Evolutionary conservation across 2,888 invertebrate species (phyloP).

Genomic region (Sclerodermus sp.): DNA sequence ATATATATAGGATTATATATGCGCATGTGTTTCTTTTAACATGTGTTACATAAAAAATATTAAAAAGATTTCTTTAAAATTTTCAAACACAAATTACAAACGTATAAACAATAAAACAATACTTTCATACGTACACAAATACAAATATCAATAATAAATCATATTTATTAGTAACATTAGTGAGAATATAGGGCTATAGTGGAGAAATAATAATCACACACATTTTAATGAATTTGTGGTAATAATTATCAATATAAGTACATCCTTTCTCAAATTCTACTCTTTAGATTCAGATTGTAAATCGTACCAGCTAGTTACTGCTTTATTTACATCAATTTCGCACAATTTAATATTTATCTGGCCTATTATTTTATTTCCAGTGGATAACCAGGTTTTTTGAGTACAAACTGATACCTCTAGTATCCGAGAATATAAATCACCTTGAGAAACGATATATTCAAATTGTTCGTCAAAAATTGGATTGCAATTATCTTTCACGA

Average conservation of each 20-base stretch:
- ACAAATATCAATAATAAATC: not conserved
- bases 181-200: too few species aligned
- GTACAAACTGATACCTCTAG: slow-evolving; percentile 87
- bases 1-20: too few species aligned
- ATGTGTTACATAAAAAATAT: too few species aligned
- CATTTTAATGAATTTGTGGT: too few species aligned
- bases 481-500: slow-evolving; percentile 86
- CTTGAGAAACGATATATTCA: slow-evolving; percentile 82
- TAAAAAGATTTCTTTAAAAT: not conserved
- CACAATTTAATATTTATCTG: slow-evolving; percentile 73
- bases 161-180: not conserved
- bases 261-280: too few species aligned
- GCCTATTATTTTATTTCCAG: slow-evolving; percentile 82
- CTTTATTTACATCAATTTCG: slow-evolving; percentile 69
- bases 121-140: not conserved
- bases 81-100: not conserved
- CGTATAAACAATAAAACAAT: not conserved
- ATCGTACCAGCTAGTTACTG: slow-evolving; percentile 75
- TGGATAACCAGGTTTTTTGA: slow-evolving; percentile 79
- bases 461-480: slow-evolving; percentile 90
- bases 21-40: too few species aligned
- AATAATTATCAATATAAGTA: too few species aligned
- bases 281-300: slow-evolving; percentile 63
- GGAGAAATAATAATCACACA: too few species aligned
- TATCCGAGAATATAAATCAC: slow-evolving; percentile 75